Percentiles rank a stretch among this genome's conserved stretches.
phyloP scores from a whole-genome alignment of 2,888 invertebrate species.

The Aromia moschata region DNA sequence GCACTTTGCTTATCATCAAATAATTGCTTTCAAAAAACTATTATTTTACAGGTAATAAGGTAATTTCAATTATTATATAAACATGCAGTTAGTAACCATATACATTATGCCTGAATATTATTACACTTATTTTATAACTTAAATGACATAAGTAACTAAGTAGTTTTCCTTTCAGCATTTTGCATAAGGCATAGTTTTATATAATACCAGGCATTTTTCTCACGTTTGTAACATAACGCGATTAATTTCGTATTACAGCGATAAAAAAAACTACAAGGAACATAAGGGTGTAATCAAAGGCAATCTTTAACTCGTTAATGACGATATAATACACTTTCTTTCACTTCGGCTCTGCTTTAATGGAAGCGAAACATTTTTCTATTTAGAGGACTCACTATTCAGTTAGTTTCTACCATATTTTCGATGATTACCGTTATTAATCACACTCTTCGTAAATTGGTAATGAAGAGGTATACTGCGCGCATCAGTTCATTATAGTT shows the following conservation, averaged over 20 bases:
- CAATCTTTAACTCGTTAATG: neutral
- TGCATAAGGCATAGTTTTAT: no score
- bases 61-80: no score
- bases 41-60: no score
- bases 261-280: neutral
- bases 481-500: no score
- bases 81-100: no score
- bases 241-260: conserved; percentile 1
- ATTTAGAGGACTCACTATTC: neutral
- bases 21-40: no score
- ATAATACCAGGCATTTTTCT: neutral
- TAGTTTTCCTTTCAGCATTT: no score
- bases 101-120: no score
- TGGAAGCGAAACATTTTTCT: neutral
- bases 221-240: neutral
- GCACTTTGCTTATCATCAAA: no score
- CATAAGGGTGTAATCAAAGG: conserved; percentile 1
- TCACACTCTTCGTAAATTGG: neutral
- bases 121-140: no score
- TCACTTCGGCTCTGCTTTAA: neutral
- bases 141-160: no score
- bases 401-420: neutral
- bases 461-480: neutral
- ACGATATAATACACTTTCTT: neutral
- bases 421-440: neutral